Evolutionary conservation across 2,113 vertebrate species (phyloP), one percentile per base, ranked within the genome.

Genomic region (Grantiella picta): DNA sequence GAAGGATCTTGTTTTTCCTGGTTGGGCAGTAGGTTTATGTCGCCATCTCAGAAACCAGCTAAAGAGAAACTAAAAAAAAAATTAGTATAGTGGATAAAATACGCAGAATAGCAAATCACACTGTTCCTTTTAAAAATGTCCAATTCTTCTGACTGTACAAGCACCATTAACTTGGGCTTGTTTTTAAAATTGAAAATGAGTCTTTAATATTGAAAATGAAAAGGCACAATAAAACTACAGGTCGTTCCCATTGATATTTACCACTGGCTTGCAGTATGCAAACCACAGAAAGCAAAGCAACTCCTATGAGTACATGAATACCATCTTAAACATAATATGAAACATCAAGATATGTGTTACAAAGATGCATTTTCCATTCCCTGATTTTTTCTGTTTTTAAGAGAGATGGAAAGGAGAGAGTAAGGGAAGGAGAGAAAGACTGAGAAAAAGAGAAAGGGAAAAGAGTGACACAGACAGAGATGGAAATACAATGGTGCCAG

Each of bases 141-240:
- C 9, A 38, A 0, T 35, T 86, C 85, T 88, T 77, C 47, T 81
- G 50, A 53, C 78, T 68, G 6, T 70, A 36, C 42, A 93, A 95
- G 90, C 57, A 76, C 45, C 75, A 86, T 82, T 92, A 95, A 70
- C 40, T 33, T n/a, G 6, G 21, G 31, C 80, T 80, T 22, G 31
- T 54, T 95, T 95, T 79, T 44, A 35, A 73, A 90, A 86, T 2
- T 86, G 47, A 88, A 93, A 93, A 93, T n/a, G 13, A 56, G 38
- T 53, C 94, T 95, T 63, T 53, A 64, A 76, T 84, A 83, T 5
- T 86, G 53, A 94, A 95, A 92, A 93, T 35, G 6, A 64, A 88
- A 90, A 77, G 31, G n/a, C 28, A 90, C 11, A 69, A 60, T 66
- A 78, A 79, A 90, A 66, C 21, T 29, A 76, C 38, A 82, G 38